A percentile compares a stretch with the other conserved stretches of the same genome.
Evolutionary conservation across 2,113 vertebrate species (phyloP).

Genomic region (Euleptes europaea): DNA sequence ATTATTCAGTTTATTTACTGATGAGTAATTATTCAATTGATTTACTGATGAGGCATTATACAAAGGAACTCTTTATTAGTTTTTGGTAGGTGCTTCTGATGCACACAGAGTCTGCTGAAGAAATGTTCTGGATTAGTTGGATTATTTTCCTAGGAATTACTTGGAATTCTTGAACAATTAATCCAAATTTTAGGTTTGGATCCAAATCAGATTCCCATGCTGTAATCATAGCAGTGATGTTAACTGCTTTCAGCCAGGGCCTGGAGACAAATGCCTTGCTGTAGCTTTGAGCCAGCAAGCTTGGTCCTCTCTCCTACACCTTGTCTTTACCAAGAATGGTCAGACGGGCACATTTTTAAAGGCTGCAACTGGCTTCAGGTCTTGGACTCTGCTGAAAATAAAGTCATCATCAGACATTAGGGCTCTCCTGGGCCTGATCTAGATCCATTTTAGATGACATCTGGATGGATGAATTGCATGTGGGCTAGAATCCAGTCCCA

Average conservation of each 20-base stretch:
- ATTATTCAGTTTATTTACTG: neutral
- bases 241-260: neutral
- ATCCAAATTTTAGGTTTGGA: neutral
- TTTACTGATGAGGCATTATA: neutral
- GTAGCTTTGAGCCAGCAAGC: neutral
- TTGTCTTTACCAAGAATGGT: neutral
- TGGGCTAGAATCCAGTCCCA: neutral
- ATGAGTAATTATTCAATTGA: too few relatives aligned
- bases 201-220: neutral
- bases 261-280: too few relatives aligned
- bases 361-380: neutral
- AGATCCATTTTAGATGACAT: neutral
- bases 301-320: neutral
- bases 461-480: neutral
- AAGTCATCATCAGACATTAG: neutral
- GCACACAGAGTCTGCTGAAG: neutral
- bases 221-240: neutral
- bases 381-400: neutral
- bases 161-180: neutral
- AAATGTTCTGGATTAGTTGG: neutral
- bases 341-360: neutral
- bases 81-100: neutral
- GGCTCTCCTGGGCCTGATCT: neutral
- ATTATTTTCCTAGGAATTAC: neutral
- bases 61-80: neutral